phyloP scores from a whole-genome alignment of 1,140 invertebrate genomes.

The Dendrolimus punctatus region DNA sequence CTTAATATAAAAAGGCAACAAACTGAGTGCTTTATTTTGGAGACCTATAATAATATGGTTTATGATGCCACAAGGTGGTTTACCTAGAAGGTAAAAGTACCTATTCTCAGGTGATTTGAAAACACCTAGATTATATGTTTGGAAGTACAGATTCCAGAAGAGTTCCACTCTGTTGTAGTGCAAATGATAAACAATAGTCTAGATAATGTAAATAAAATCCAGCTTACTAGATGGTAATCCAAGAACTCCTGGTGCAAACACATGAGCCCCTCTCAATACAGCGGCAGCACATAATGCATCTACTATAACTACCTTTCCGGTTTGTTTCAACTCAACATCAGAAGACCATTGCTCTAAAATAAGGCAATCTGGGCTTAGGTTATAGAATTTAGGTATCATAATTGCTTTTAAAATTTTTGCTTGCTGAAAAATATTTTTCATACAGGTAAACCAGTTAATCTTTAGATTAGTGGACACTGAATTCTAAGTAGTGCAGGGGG shows the following conservation, averaged over 20 bases:
- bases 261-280: slow-evolving; percentile 86
- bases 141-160: too few species aligned
- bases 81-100: too few species aligned
- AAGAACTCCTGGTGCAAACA: slow-evolving; percentile 89
- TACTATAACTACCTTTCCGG: slow-evolving; percentile 80
- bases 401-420: slow-evolving; percentile 27
- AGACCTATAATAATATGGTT: too few species aligned
- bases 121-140: too few species aligned
- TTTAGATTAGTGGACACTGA: too few species aligned
- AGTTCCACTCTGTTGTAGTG: too few species aligned
- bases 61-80: too few species aligned
- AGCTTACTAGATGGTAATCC: slow-evolving; percentile 78
- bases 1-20: slow-evolving; percentile 10
- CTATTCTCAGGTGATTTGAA: too few species aligned
- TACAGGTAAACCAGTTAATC: slow-evolving; percentile 1
- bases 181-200: too few species aligned
- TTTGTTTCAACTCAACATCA: slow-evolving; percentile 25
- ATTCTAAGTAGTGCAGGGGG: too few species aligned
- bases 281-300: slow-evolving; percentile 84
- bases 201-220: slow-evolving; percentile 6
- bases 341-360: slow-evolving; percentile 65
- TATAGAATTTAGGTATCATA: slow-evolving; percentile 42
- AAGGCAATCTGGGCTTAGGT: slow-evolving; percentile 71
- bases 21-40: neutral
- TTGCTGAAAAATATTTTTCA: slow-evolving; percentile 42